Conservation (phyloP, 2,113 vertebrate genomes). For the Aphelocoma coerulescens region DNA sequence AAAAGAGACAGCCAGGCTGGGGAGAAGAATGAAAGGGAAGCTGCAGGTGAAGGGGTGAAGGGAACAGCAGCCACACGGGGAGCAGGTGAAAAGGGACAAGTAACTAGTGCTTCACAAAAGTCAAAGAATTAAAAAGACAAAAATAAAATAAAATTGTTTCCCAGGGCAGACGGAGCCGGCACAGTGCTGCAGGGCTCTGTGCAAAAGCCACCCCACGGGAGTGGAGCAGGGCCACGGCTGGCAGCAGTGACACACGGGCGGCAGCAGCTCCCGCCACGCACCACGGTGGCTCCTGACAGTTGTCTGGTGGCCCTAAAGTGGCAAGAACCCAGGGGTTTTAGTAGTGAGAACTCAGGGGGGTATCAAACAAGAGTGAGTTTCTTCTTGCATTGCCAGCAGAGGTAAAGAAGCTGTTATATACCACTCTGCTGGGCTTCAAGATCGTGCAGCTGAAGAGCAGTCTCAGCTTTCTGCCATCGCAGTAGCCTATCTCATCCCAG, state of each 20-base stretch:
- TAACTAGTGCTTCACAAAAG: neutral
- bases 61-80: neutral
- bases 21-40: neutral
- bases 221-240: neutral
- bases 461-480: neutral
- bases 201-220: accelerated
- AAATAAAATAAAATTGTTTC: neutral
- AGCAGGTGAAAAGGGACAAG: neutral
- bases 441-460: neutral
- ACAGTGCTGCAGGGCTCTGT: neutral
- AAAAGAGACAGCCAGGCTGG: neutral
- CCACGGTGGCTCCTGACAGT: neutral
- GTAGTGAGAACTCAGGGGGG: neutral
- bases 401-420: neutral
- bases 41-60: neutral
- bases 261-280: constrained; percentile 30
- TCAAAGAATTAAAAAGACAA: neutral
- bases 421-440: neutral
- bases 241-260: neutral
- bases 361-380: neutral
- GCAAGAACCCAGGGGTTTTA: neutral
- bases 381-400: neutral
- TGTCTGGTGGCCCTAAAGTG: neutral
- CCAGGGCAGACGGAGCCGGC: neutral
- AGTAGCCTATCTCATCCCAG: neutral